phyloP scores from a whole-genome alignment of 1,140 invertebrate genomes.

The Planococcus citri region DNA sequence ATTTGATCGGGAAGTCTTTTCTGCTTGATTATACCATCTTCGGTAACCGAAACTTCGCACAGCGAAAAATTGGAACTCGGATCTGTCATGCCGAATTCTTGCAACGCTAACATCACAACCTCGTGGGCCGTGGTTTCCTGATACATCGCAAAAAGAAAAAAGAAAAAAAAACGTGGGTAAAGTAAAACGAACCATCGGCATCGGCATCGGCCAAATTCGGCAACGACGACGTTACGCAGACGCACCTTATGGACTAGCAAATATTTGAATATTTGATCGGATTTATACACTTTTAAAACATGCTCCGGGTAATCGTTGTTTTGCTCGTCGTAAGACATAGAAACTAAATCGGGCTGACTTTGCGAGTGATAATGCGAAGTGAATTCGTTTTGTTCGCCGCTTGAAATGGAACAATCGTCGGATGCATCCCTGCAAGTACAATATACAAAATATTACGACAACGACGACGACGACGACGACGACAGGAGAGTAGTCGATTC shows the following conservation, averaged over 20 bases:
- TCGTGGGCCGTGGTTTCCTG: conserved; percentile 91
- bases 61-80: conserved; percentile 78
- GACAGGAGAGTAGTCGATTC: conserved; percentile 24
- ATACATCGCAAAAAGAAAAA: neutral
- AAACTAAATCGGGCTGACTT: conserved; percentile 81
- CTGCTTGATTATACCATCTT: conserved; percentile 91
- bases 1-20: conserved; percentile 85
- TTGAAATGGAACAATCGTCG: conserved; percentile 29
- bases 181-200: neutral
- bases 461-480: neutral
- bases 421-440: conserved; percentile 23
- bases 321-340: conserved; percentile 61
- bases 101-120: conserved; percentile 92
- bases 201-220: neutral
- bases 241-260: conserved; percentile 78
- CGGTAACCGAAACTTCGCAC: conserved; percentile 88
- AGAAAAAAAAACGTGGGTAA: neutral
- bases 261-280: conserved; percentile 96
- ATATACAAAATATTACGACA: neutral
- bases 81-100: conserved; percentile 92
- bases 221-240: too few species aligned
- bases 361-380: conserved; percentile 58
- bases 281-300: conserved; percentile 91
- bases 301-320: conserved; percentile 86
- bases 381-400: conserved; percentile 22